Percentiles rank a stretch among this genome's conserved stretches.
These are phyloP conservation scores for Philhelius pedissequus DNA, from an alignment of 2,888 invertebrate genomes.

Conservation along the genomic window DNA sequence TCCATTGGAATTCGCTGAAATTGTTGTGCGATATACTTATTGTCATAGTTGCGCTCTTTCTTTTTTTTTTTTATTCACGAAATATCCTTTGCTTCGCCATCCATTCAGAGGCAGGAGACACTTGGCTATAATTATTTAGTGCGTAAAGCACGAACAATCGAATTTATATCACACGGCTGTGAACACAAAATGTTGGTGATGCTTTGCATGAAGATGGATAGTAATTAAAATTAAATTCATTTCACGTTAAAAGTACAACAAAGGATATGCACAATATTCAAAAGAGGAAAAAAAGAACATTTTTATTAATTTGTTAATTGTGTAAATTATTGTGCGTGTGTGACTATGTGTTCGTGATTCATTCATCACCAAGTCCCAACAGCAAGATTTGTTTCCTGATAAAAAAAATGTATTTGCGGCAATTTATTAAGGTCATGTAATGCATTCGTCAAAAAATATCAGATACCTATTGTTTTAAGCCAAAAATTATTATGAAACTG, in stretches of 20 bases:
- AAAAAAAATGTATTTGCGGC: neutral
- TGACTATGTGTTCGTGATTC: slow-evolving; percentile 10
- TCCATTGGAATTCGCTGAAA: neutral
- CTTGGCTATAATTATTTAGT: neutral
- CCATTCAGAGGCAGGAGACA: neutral
- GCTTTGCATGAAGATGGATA: neutral
- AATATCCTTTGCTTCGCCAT: no score
- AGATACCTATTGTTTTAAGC: no score
- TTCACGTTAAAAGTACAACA: slow-evolving; percentile 37
- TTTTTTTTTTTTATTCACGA: no score
- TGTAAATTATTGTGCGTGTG: slow-evolving; percentile 43
- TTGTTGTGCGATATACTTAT: slow-evolving; percentile 16
- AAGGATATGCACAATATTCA: slow-evolving; percentile 19
- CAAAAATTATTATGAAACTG: no score
- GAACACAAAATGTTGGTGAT: neutral
- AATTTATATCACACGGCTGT: slow-evolving; percentile 22
- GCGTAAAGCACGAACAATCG: neutral
- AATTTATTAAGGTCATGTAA: neutral
- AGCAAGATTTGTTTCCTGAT: neutral
- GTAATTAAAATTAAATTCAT: slow-evolving; percentile 52
- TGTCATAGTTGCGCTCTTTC: slow-evolving; percentile 9
- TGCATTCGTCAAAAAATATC: neutral
- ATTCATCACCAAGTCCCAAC: neutral
- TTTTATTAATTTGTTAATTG: slow-evolving; percentile 60
- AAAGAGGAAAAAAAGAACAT: neutral